Evolutionary conservation across 1,140 invertebrate genomes (phyloP).

Genomic region (Ruditapes philippinarum): DNA sequence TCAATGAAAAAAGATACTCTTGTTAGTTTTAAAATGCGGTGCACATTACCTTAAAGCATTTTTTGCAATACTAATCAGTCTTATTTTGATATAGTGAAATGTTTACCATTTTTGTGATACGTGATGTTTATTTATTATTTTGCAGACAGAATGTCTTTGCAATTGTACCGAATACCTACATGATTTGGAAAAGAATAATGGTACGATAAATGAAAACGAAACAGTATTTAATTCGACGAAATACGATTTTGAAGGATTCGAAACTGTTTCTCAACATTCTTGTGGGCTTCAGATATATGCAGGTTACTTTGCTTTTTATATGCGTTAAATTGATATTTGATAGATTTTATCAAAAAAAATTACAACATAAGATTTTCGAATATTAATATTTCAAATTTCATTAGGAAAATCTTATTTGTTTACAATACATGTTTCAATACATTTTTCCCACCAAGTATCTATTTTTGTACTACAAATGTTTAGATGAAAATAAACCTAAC

Average conservation of each 20-base stretch:
- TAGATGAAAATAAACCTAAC: too few species aligned
- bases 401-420: not conserved
- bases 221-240: not conserved
- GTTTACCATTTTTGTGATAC: too few species aligned
- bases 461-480: too few species aligned
- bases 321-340: not conserved
- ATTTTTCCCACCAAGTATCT: too few species aligned
- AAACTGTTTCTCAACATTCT: not conserved
- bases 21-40: too few species aligned
- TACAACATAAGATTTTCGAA: not conserved
- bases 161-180: conserved; percentile 23
- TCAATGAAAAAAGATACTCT: too few species aligned
- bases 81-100: too few species aligned
- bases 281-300: conserved; percentile 71
- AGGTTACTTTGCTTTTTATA: conserved; percentile 18
- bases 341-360: not conserved
- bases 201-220: not conserved
- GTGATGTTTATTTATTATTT: too few species aligned
- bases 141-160: not conserved
- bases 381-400: not conserved
- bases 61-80: too few species aligned
- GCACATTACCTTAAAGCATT: too few species aligned
- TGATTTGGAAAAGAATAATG: not conserved
- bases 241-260: too few species aligned
- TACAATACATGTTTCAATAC: too few species aligned